These are phyloP conservation scores for Thalpophila matura DNA, from an alignment of 2,888 invertebrate species.

Conservation along the genomic window DNA sequence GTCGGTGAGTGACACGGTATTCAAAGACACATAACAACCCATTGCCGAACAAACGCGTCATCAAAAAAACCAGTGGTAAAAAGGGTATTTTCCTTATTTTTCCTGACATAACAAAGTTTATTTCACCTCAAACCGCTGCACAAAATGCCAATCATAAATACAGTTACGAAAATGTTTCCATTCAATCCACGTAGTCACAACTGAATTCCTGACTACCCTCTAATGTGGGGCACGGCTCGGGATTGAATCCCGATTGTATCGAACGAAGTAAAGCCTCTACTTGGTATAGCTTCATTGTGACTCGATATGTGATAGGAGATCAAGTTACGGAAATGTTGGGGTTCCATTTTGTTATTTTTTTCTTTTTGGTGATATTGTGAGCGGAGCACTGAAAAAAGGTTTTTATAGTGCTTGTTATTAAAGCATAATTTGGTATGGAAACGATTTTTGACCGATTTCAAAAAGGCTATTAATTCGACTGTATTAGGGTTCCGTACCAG, in stretches of 20 bases:
- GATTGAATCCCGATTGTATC: conserved; percentile 59
- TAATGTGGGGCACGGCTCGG: conserved; percentile 22
- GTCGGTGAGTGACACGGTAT: too few relatives aligned
- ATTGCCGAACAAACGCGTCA: too few relatives aligned
- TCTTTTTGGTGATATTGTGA: background rate
- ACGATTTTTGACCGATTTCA: too few relatives aligned
- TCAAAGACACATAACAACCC: too few relatives aligned
- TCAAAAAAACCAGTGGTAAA: background rate
- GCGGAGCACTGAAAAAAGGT: background rate
- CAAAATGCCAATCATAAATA: conserved; percentile 26
- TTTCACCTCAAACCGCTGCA: background rate
- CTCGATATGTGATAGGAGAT: conserved; percentile 35
- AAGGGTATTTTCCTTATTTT: background rate
- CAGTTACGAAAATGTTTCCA: conserved; percentile 32
- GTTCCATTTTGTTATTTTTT: conserved; percentile 21
- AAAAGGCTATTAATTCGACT: too few relatives aligned
- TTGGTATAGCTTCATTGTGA: conserved; percentile 50
- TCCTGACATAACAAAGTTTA: conserved; percentile 3
- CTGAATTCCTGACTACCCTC: conserved; percentile 38
- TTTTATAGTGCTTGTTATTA: background rate
- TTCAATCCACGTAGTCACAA: conserved; percentile 52
- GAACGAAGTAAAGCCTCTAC: conserved; percentile 30
- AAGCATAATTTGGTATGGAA: too few relatives aligned
- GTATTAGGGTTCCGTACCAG: too few relatives aligned
- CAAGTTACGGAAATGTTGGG: conserved; percentile 19